Percentiles rank a stretch among this genome's conserved stretches.
Evolutionary conservation across 2,888 invertebrate species (phyloP).

Genomic region (Drosophila mayaguana): DNA sequence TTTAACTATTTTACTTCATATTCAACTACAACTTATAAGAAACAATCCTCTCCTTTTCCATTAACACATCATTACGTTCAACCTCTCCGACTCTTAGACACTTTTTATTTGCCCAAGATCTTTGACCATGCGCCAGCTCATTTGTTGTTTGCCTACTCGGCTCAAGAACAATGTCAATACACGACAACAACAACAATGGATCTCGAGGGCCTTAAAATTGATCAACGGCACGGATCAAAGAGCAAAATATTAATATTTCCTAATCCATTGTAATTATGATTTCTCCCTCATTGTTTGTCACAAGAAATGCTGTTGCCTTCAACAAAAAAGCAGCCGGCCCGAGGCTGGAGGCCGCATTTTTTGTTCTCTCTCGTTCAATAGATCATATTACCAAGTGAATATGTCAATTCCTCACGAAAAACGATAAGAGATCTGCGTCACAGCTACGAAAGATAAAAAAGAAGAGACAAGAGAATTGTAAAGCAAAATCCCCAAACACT

Average conservation of each 20-base stretch:
- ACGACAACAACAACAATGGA: constrained; percentile 21
- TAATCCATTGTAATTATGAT: constrained; percentile 81
- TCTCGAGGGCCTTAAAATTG: constrained; percentile 55
- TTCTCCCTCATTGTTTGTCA: constrained; percentile 71
- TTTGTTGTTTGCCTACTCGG: constrained; percentile 65
- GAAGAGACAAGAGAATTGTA: constrained; percentile 14
- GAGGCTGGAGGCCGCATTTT: constrained; percentile 5
- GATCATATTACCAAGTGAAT: constrained; percentile 74
- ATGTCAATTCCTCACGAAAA: constrained; percentile 74
- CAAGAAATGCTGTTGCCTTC: constrained; percentile 62
- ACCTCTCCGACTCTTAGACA: neutral
- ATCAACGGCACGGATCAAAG: constrained; percentile 64
- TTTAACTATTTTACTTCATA: neutral
- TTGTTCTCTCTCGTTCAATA: constrained; percentile 47
- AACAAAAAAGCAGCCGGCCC: constrained; percentile 48
- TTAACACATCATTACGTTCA: neutral
- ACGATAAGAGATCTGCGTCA: constrained; percentile 75
- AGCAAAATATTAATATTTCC: constrained; percentile 70
- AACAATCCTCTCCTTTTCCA: neutral
- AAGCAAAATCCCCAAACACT: constrained; percentile 32
- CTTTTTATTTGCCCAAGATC: constrained; percentile 57
- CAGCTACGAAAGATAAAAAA: constrained; percentile 22
- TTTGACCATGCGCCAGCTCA: constrained; percentile 67
- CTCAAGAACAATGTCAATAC: constrained; percentile 61
- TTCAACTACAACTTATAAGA: neutral